These are phyloP conservation scores for Xenopus laevis DNA, from an alignment of 2,113 vertebrate genomes.

Conservation along the genomic window DNA sequence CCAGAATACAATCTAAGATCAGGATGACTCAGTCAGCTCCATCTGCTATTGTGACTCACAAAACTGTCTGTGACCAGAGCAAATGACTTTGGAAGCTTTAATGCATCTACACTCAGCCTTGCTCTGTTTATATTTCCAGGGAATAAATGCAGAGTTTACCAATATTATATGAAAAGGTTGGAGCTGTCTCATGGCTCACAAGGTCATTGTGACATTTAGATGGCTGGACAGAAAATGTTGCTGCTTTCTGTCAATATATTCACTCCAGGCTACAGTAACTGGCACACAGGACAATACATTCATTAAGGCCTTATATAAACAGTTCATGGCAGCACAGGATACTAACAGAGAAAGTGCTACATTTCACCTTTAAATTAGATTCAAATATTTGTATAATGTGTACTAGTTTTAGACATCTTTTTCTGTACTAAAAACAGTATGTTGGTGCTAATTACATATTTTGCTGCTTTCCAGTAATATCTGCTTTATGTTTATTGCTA, in stretches of 20 bases:
- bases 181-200: slow-evolving; percentile 14
- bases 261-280: slow-evolving; percentile 15
- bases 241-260: slow-evolving; percentile 24
- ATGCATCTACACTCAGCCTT: neutral
- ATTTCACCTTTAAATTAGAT: too few species aligned
- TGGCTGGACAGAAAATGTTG: slow-evolving; percentile 18
- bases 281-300: neutral
- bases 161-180: slow-evolving; percentile 2
- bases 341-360: too few species aligned
- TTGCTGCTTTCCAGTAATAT: too few species aligned
- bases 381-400: too few species aligned
- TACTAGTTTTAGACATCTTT: too few species aligned
- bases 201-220: slow-evolving; percentile 22
- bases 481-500: too few species aligned
- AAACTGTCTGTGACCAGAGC: neutral
- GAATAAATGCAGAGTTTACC: neutral
- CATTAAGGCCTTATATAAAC: neutral
- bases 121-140: neutral
- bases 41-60: neutral
- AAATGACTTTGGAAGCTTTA: neutral
- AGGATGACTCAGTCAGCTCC: neutral
- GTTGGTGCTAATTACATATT: too few species aligned
- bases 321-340: neutral
- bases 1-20: too few species aligned
- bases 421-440: too few species aligned